Conservation (phyloP, 2,797 vertebrate species). For the Crax fasciolata region DNA sequence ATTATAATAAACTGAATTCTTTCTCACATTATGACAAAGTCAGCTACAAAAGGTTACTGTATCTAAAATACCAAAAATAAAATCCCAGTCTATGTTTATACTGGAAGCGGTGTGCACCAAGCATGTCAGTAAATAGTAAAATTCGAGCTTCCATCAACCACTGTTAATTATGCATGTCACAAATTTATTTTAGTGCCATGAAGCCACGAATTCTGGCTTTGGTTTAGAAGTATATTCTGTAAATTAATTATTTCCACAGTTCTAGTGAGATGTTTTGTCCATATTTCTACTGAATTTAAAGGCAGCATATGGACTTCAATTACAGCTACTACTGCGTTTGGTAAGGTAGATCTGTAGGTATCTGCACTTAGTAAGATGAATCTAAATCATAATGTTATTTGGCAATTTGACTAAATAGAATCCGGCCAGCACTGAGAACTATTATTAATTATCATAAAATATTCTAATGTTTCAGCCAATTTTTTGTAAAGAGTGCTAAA, state of each 20-base stretch:
- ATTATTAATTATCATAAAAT: neutral
- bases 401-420: neutral
- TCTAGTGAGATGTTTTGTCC: neutral
- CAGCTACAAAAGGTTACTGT: neutral
- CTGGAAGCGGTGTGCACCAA: neutral
- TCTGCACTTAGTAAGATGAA: neutral
- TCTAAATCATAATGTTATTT: neutral
- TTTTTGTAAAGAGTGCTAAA: neutral
- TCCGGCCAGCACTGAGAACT: neutral
- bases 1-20: neutral
- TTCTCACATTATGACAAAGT: neutral
- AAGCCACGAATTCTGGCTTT: neutral
- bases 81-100: neutral
- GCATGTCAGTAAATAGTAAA: neutral
- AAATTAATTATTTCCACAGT: neutral
- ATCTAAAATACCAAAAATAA: neutral
- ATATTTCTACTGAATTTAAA: neutral
- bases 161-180: neutral
- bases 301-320: rapidly evolving
- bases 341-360: neutral
- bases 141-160: neutral
- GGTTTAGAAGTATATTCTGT: neutral
- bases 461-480: neutral
- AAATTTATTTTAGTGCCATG: neutral
- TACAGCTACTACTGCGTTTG: neutral